Evolutionary conservation across 2,888 invertebrate genomes (phyloP), one percentile per base, ranked within the genome.

Genomic region (Unio delphinus): DNA sequence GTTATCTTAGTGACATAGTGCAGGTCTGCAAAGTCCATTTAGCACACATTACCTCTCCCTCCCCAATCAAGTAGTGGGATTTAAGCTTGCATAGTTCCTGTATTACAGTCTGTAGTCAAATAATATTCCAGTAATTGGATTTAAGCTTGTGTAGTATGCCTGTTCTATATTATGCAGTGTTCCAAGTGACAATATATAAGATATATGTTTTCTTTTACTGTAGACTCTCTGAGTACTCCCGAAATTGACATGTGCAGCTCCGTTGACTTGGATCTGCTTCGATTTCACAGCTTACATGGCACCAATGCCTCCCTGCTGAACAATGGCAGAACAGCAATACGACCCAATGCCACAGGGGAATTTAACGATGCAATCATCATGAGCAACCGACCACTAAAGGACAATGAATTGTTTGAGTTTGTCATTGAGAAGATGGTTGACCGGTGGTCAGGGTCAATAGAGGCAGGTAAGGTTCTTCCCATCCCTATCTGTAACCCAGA

Each of bases 311-410:
- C 94, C 26, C 93, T 98, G 61, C 93, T 94, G 26, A 95, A 95
- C 88, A 94, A 94, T 80, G 95, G 96, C 0, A 90, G 95, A 75
- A 96, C 96, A 0, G 96, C 97, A 0, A 93, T 94, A 61, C 93
- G 97, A 57, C 95, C 96, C 20, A 94, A 96, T 77, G 95, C 96
- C 7, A 92, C 95, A 76, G 95, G 95, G 0, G 97, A 97, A 92
- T 98, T 97, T 90, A 97, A 97, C 88, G 96, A 97, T 88, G 96
- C 97, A 0, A 96, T 98, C 76, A 94, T 97, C 3, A 95, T 97
- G 88, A 96, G 96, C 72, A 96, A 95, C 88, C 92, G 97, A 67
- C 95, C 96, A 0, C 90, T 98, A 64, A 92, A 95, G 28, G 95
- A 96, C 85, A 95, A 95, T 63, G 97, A 98, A 90, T 93, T 98